A percentile compares a stretch with the other conserved stretches of the same genome.
Evolutionary conservation across 1,140 invertebrate species (phyloP).

Genomic region (Ceratosolen solmsi): DNA sequence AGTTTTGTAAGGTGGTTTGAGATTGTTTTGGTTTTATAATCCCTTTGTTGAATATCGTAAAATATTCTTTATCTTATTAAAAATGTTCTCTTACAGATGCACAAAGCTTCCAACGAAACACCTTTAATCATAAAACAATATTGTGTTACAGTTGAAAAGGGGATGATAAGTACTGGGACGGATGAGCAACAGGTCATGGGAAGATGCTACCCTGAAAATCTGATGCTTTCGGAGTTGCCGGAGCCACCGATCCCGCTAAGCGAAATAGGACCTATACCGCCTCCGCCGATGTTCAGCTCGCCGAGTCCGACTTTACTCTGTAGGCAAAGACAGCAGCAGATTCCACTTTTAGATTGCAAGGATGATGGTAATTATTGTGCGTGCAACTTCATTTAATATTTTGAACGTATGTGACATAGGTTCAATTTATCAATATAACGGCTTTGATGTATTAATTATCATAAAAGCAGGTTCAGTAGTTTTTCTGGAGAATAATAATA

Average conservation of each 20-base stretch:
- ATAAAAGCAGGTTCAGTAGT: too few species aligned
- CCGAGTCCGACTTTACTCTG: slow-evolving; percentile 83
- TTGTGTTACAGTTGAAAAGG: slow-evolving; percentile 75
- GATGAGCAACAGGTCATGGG: slow-evolving; percentile 71
- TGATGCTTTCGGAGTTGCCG: slow-evolving; percentile 88
- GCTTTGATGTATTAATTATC: too few species aligned
- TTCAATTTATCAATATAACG: too few species aligned
- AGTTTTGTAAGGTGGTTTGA: too few species aligned
- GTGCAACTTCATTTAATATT: background rate
- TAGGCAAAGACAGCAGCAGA: slow-evolving; percentile 74
- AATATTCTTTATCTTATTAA: too few species aligned
- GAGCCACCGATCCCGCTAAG: slow-evolving; percentile 92
- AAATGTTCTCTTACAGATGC: too few species aligned
- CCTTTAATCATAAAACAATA: too few species aligned
- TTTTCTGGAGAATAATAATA: too few species aligned
- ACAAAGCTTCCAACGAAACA: too few species aligned
- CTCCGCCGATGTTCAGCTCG: slow-evolving; percentile 95
- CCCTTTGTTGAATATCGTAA: too few species aligned
- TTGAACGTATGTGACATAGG: too few species aligned
- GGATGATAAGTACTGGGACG: slow-evolving; percentile 72
- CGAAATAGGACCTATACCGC: slow-evolving; percentile 95
- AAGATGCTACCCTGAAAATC: slow-evolving; percentile 71
- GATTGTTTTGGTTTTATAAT: too few species aligned
- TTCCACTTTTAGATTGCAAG: slow-evolving; percentile 75
- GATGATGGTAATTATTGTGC: slow-evolving; percentile 76